These are phyloP conservation scores for Doris montereyensis DNA, from an alignment of 2,888 invertebrate species.

Conservation along the genomic window DNA sequence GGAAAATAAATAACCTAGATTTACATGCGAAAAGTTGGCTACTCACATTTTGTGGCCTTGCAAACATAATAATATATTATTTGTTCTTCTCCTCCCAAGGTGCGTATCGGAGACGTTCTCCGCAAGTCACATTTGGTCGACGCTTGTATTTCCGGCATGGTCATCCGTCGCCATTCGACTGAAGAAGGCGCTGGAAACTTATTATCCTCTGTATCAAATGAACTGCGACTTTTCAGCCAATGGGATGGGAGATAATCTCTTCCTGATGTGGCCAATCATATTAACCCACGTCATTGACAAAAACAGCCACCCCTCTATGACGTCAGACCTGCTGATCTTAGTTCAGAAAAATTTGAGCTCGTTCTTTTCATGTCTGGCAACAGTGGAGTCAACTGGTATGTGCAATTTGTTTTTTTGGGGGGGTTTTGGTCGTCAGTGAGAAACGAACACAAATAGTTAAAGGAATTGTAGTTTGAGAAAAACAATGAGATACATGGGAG, in stretches of 20 bases:
- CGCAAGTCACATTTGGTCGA: conserved; percentile 76
- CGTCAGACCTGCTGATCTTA: conserved; percentile 90
- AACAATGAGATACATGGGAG: too few relatives aligned
- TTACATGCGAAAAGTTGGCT: too few relatives aligned
- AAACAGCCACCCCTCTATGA: conserved; percentile 89
- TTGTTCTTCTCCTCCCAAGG: too few relatives aligned
- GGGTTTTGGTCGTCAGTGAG: too few relatives aligned
- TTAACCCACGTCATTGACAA: conserved; percentile 95
- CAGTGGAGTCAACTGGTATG: conserved; percentile 86
- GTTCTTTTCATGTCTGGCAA: conserved; percentile 93
- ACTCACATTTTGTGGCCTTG: too few relatives aligned
- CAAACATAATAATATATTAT: too few relatives aligned
- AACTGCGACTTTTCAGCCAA: conserved; percentile 92
- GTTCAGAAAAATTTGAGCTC: conserved; percentile 92
- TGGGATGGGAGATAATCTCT: conserved; percentile 91
- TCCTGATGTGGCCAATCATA: conserved; percentile 98
- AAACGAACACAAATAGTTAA: too few relatives aligned
- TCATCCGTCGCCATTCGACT: conserved; percentile 92
- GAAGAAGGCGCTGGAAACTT: conserved; percentile 94
- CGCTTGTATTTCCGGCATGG: conserved; percentile 92
- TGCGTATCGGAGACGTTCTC: conserved; percentile 73
- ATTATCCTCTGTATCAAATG: conserved; percentile 93
- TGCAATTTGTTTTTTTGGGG: too few relatives aligned
- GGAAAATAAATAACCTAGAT: too few relatives aligned
- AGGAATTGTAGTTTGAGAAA: too few relatives aligned